Base-by-base conservation (phyloP, 2,888 invertebrate species). In the Caenorhabditis sp. region DNA sequence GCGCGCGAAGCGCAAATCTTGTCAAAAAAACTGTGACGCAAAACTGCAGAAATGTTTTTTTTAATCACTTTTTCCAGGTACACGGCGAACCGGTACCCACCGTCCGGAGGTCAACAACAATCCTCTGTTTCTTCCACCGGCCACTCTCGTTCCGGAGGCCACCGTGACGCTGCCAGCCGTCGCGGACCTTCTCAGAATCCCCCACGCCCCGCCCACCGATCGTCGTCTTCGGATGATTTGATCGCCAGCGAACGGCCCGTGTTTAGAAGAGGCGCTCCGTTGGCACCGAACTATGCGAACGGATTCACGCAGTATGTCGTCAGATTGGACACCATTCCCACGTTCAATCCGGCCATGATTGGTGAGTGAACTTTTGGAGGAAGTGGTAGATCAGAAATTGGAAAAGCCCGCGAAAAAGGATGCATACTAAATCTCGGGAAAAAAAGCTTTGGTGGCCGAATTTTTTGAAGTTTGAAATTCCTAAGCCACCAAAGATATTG, bases 261-360 rank as follows among this genome's bases (percentile, higher is more conserved):
- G 12, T 61, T 56, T 51, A 26, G 77, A 38, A 56, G 83, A n/a
- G 85, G 86, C 3, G 85, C 79, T 54, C 85, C 86, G 10, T 12
- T n/a, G 0, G 38, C 76, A 54, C 59, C 68, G 1, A 68, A 80
- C 35, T 84, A 76, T 8, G 31, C 31, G 31, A 31, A 31, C 7
- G 7, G n/a, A n/a, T n/a, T 31, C 5, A 72, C 75, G n/a, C 87
- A 86, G 22, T 87, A 85, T 54, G 82, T 88, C 6, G 86, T 88
- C 19, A 81, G 89, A 16, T 77, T 89, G 31, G 89, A 89, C 69
- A 88, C 89, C 2, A 88, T 89, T 31, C 89, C 89, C 4, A 86
- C 87, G 0, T 89, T 89, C 75, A 89, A 89, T 76, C 89, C 89
- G 2, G 19, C 82, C 6, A 87, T 88, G 87, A 85, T 89, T 26